A percentile compares a stretch with the other conserved stretches of the same genome.
phyloP scores from a whole-genome alignment of 2,113 vertebrate genomes.

The Fulica atra region DNA sequence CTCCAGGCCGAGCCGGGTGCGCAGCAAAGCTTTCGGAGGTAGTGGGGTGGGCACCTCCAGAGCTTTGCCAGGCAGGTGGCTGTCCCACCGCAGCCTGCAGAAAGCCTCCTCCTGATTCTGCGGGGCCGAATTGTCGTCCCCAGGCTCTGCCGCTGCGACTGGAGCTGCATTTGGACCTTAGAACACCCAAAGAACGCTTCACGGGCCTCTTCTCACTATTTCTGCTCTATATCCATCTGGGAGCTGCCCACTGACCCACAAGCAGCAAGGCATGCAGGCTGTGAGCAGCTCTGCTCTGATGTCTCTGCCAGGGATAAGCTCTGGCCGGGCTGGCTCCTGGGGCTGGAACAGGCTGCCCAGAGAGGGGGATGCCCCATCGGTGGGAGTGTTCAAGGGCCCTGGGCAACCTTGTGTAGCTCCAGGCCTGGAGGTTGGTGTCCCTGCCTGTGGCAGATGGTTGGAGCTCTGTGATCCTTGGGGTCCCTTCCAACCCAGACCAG shows the following conservation, averaged over 20 bases:
- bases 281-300: rapidly evolving
- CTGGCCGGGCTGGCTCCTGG: rapidly evolving
- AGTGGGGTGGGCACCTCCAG: background rate
- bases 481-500: no score
- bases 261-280: background rate
- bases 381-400: no score
- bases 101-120: background rate
- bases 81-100: rapidly evolving
- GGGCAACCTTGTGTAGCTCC: no score
- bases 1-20: background rate
- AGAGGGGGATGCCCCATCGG: no score
- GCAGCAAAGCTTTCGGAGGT: background rate
- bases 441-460: no score
- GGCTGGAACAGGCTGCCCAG: no score
- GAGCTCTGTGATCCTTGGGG: no score
- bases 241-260: background rate
- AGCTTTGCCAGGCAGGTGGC: rapidly evolving
- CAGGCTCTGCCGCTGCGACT: background rate
- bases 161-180: background rate
- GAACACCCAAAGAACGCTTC: background rate
- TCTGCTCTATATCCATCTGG: background rate
- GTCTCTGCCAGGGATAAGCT: rapidly evolving
- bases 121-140: background rate
- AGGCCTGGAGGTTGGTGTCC: no score
- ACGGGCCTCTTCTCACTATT: rapidly evolving